Evolutionary conservation across 2,888 invertebrate species (phyloP), one percentile per base, ranked within the genome.

Genomic region (Chloromyia formosa): DNA sequence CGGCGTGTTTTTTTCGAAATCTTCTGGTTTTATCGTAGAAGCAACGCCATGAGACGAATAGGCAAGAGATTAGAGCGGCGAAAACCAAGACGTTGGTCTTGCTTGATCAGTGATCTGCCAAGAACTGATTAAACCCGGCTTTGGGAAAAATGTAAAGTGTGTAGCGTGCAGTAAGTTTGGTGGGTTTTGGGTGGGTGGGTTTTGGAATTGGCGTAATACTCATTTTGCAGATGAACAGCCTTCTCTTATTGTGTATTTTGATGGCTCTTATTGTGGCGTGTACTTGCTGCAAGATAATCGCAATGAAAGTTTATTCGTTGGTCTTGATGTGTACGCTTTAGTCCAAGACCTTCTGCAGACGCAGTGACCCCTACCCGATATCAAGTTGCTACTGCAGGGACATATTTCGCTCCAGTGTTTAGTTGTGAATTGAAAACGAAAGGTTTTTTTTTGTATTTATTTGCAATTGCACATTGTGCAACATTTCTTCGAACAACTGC

Each of bases 81-180:
- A 35, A 16, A 16, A 40, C 23, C 40, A 40, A n/a, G 10, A n/a
- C 40, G 54, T 20, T 23, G 35, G 54, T 71, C 56, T 71, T 71
- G 58, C 58, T 56, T 56, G 71, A 71, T 71, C 58, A 71, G 18
- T 71, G 71, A 71, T 71, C 71, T 71, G 35, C 20, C 71, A 71
- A 71, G 71, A 71, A 71, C 71, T 71, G 71, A 71, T 14, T 16
- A 20, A 12, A 58, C 14, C 2, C 20, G 40, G 42, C 71, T 54
- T 71, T 22, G 58, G n/a, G 40, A 40, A 71, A 58, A 7, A 18
- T 71, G 58, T 71, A 71, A 56, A 71, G 71, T 56, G 14, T 22
- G 53, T 22, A 68, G 2, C 66, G 14, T 1, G 14, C 18, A 10
- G 5, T 10, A 16, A 12, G 49, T 20, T 14, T n/a, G 56, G 4